Evolutionary conservation across 2,797 vertebrate species (phyloP), one percentile per base, ranked within the genome.

Genomic region (Gobio occitaniae): DNA sequence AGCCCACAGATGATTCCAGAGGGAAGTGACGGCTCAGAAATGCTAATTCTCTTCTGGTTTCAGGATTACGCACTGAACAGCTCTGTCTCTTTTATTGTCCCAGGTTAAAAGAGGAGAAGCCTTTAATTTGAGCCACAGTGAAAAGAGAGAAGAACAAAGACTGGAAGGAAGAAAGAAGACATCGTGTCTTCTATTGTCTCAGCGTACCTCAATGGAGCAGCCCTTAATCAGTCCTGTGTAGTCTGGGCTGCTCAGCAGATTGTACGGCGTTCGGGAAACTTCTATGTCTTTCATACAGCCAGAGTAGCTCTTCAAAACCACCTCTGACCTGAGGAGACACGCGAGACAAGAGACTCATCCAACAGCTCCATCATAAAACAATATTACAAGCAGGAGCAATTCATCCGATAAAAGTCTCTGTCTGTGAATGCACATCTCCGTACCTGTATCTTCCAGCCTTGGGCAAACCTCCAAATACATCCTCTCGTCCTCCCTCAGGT

Each of bases 241-340:
- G 91, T 99, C 97, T 17, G 97, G 94, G 84, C 97, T 99, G 88
- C 97, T 98, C 78, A 99, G 93, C 88, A 99, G 96, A 91, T 96
- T 98, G 90, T 98, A 99, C 0, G 98, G 97, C 3, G 97, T 98
- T 92, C 97, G 95, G 88, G 97, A 98, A 90, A 99, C 95, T 94
- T 99, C 98, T 79, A 99, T 98, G 84, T 99, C 98, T 90, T 95
- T 96, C 69, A 99, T 95, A 90, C 98, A 99, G 82, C 98, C 98
- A 0, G 96, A 94, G 19, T 96, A 99, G 84, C 96, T 96, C 91
- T 95, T 97, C 91, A 96, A 89, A 79, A 91, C 96, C 82, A 98
- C 96, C 95, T 99, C 98, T 86, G 97, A 92, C 94, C 98, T 99
- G 87, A 85, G 83, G 89, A 90, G 21, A 36, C 1, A 38, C 1